phyloP scores from a whole-genome alignment of 2,113 vertebrate genomes.

The Phrynosoma blainvillii region DNA sequence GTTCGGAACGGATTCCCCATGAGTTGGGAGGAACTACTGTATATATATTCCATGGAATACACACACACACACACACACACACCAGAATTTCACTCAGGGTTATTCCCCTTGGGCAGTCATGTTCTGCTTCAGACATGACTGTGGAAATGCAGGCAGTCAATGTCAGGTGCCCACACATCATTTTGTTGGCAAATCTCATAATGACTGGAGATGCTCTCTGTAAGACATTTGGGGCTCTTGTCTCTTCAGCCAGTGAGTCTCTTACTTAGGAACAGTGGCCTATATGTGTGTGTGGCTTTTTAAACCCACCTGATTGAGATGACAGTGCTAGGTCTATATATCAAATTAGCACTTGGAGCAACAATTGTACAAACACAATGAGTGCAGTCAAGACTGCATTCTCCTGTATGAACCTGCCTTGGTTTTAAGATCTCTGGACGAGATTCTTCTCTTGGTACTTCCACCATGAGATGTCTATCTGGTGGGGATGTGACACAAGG shows the following conservation, averaged over 20 bases:
- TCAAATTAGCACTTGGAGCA: background rate
- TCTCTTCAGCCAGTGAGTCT: background rate
- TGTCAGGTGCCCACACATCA: background rate
- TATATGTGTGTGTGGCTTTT: background rate
- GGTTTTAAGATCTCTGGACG: too few relatives aligned
- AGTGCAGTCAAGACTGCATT: too few relatives aligned
- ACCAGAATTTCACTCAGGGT: background rate
- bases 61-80: too few relatives aligned
- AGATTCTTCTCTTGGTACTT: too few relatives aligned
- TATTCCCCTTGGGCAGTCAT: background rate
- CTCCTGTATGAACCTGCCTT: too few relatives aligned
- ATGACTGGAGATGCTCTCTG: background rate
- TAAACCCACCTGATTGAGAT: background rate
- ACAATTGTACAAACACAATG: too few relatives aligned
- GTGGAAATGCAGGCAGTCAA: background rate
- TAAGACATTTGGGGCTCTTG: background rate
- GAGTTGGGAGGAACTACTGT: too few relatives aligned
- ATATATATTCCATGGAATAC: too few relatives aligned
- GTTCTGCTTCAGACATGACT: background rate
- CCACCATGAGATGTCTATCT: too few relatives aligned
- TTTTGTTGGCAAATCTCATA: background rate
- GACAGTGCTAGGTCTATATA: background rate
- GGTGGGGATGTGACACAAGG: too few relatives aligned
- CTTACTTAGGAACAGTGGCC: too few relatives aligned
- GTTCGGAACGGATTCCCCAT: too few relatives aligned